Conservation (phyloP, 1,140 invertebrate species). For the Rhagoletis zephyria region DNA sequence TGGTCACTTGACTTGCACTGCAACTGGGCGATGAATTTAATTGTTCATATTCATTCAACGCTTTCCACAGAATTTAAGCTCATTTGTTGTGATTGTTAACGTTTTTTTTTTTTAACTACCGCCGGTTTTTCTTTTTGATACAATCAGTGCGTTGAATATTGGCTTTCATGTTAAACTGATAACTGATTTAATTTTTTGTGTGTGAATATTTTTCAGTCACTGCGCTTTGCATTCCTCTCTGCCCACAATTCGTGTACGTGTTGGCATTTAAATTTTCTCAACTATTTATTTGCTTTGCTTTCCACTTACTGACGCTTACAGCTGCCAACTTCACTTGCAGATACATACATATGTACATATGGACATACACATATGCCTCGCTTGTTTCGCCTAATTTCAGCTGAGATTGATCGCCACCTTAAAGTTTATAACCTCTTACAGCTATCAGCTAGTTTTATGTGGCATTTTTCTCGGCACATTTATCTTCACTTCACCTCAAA, state of each 20-base stretch:
- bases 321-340: background rate
- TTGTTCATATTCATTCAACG: background rate
- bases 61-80: slow-evolving; percentile 10
- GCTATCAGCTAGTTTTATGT: slow-evolving; percentile 31
- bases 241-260: background rate
- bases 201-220: background rate
- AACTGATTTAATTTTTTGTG: slow-evolving; percentile 28
- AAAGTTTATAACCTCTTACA: background rate
- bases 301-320: background rate
- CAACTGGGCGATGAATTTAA: background rate
- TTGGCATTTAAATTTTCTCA: slow-evolving; percentile 20
- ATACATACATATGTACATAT: background rate
- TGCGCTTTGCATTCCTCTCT: background rate
- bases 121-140: background rate
- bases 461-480: slow-evolving; percentile 48
- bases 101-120: background rate
- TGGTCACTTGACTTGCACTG: slow-evolving; percentile 14
- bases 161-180: slow-evolving; percentile 40
- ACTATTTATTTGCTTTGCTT: background rate
- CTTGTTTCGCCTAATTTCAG: slow-evolving; percentile 1
- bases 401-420: slow-evolving; percentile 34
- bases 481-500: slow-evolving; percentile 29
- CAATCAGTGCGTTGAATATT: background rate
- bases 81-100: slow-evolving; percentile 40
- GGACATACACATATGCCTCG: too few relatives aligned